Evolutionary conservation across 2,888 invertebrate genomes (phyloP).

Genomic region (Phania funesta): DNA sequence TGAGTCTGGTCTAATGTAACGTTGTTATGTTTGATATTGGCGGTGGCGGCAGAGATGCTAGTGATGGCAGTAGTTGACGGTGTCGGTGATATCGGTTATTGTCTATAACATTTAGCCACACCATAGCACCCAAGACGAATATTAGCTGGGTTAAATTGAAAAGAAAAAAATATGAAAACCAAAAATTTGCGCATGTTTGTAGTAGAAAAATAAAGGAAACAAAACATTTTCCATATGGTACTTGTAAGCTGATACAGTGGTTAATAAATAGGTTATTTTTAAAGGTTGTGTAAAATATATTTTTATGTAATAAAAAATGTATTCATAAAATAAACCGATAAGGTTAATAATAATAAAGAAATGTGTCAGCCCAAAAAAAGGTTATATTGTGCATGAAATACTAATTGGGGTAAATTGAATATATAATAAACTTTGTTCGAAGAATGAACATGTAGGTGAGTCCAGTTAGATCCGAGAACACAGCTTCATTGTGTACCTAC

Average conservation of each 20-base stretch:
- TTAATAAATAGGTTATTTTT: background rate
- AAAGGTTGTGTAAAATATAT: background rate
- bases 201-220: conserved; percentile 10
- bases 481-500: too few species aligned
- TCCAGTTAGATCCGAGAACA: too few species aligned
- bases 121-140: conserved; percentile 36
- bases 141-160: conserved; percentile 20
- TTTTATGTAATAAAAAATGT: background rate
- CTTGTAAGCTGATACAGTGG: background rate
- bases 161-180: background rate
- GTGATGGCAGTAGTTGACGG: conserved; percentile 42
- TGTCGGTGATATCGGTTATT: conserved; percentile 53
- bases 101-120: conserved; percentile 57
- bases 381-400: too few species aligned
- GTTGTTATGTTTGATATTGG: conserved; percentile 16
- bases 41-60: background rate
- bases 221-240: conserved; percentile 13
- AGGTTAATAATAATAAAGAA: too few species aligned
- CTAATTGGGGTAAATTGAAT: too few species aligned
- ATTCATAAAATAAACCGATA: too few species aligned
- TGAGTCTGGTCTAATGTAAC: conserved; percentile 37
- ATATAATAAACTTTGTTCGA: too few species aligned
- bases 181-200: conserved; percentile 18
- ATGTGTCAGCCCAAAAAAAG: too few species aligned
- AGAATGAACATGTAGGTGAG: too few species aligned